phyloP scores from a whole-genome alignment of 2,888 invertebrate species.

The Melanchra persicariae region DNA sequence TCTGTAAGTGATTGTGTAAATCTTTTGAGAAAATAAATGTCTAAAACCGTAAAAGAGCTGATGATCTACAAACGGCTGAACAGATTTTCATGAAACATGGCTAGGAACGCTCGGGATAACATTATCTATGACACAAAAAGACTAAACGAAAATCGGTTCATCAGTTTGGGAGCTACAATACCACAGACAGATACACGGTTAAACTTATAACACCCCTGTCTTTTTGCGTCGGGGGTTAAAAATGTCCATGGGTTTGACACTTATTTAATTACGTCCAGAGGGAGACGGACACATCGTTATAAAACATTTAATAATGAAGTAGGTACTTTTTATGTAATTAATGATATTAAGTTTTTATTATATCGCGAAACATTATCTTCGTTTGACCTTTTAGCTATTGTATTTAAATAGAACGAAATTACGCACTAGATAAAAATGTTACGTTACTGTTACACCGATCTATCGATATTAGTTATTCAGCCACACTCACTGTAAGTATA shows the following conservation, averaged over 20 bases:
- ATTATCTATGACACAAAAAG: no score
- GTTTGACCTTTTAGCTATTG: conserved; percentile 16
- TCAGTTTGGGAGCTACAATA: no score
- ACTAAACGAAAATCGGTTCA: no score
- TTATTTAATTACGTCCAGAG: conserved; percentile 16
- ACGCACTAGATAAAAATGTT: conserved; percentile 26
- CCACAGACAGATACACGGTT: no score
- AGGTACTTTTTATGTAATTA: conserved; percentile 20
- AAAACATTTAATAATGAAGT: conserved; percentile 9
- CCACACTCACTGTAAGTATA: neutral
- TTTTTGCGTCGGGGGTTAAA: no score
- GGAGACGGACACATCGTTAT: conserved; percentile 12
- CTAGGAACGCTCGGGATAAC: no score
- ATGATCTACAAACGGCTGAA: no score
- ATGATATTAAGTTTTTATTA: conserved; percentile 10
- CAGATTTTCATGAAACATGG: no score
- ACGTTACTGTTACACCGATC: neutral
- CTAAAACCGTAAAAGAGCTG: no score
- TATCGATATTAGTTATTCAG: conserved; percentile 4
- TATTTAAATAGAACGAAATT: conserved; percentile 16
- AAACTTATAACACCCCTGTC: no score
- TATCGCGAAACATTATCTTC: conserved; percentile 1
- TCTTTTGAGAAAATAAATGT: no score
- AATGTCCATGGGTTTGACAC: conserved; percentile 11
- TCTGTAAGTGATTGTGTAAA: no score